Percentiles rank a stretch among this genome's conserved stretches.
These are phyloP conservation scores for Lepus townsendii DNA, from an alignment of 2,797 vertebrate species.

Conservation along the genomic window DNA sequence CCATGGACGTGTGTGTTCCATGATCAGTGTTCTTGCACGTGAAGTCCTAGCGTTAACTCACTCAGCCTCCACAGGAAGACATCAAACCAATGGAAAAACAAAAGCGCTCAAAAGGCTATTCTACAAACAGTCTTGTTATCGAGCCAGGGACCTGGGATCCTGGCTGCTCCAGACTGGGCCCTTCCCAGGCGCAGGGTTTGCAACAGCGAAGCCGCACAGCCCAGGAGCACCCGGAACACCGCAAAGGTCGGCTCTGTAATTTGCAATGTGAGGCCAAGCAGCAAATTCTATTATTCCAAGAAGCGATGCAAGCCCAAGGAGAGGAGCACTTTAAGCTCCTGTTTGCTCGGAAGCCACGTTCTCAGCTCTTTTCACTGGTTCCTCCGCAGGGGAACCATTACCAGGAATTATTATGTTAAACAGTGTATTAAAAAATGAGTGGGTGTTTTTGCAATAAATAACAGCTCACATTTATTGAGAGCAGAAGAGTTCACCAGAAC, in stretches of 20 bases:
- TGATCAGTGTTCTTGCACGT: background rate
- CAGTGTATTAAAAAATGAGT: slow-evolving; percentile 83
- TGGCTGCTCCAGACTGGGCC: background rate
- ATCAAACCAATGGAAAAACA: background rate
- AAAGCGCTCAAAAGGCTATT: background rate
- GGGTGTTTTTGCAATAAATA: slow-evolving; percentile 84
- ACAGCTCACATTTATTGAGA: slow-evolving; percentile 72
- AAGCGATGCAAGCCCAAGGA: slow-evolving; percentile 74
- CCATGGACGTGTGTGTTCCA: accelerated
- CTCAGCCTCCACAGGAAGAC: background rate
- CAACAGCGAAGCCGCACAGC: background rate
- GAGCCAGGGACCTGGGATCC: background rate
- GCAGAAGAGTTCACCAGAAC: slow-evolving; percentile 64
- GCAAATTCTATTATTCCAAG: slow-evolving; percentile 80
- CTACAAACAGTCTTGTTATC: slow-evolving; percentile 49
- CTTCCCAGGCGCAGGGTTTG: background rate
- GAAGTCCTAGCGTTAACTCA: background rate
- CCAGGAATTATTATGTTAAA: slow-evolving; percentile 85
- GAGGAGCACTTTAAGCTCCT: slow-evolving; percentile 79
- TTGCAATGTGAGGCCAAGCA: slow-evolving; percentile 69
- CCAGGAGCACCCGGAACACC: background rate
- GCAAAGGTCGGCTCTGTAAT: slow-evolving; percentile 63
- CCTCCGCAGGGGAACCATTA: slow-evolving; percentile 81
- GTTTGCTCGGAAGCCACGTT: slow-evolving; percentile 79
- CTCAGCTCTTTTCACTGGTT: slow-evolving; percentile 81